Conservation (phyloP, 1,140 invertebrate species). For the Drosophila kanapiae region DNA sequence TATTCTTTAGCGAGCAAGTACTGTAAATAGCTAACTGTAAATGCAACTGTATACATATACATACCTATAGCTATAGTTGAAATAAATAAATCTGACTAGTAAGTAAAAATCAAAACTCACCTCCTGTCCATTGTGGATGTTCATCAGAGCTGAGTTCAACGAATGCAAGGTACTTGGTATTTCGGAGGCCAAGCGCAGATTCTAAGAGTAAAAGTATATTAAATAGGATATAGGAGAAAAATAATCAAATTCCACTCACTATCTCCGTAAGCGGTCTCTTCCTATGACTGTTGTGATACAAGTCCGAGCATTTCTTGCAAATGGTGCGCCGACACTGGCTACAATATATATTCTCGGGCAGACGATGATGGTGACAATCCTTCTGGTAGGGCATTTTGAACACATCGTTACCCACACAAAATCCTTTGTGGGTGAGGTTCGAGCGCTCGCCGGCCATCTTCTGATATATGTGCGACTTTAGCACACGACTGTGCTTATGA, state of each 20-base stretch:
- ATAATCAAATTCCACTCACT: slow-evolving; percentile 22
- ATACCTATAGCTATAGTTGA: slow-evolving; percentile 64
- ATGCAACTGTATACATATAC: slow-evolving; percentile 55
- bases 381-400: slow-evolving; percentile 32
- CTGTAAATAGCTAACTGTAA: slow-evolving; percentile 77
- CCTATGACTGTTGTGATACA: slow-evolving; percentile 17
- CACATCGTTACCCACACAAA: slow-evolving; percentile 32
- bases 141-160: slow-evolving; percentile 27
- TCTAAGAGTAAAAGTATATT: slow-evolving; percentile 21
- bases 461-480: slow-evolving; percentile 55
- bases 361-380: slow-evolving; percentile 35
- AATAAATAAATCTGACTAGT: slow-evolving; percentile 68
- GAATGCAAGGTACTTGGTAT: slow-evolving; percentile 31
- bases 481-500: slow-evolving; percentile 63
- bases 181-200: slow-evolving; percentile 23
- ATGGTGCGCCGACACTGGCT: slow-evolving; percentile 1
- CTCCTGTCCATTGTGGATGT: slow-evolving; percentile 41
- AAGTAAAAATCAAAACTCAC: slow-evolving; percentile 53
- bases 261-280: slow-evolving; percentile 3
- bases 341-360: slow-evolving; percentile 40
- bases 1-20: slow-evolving; percentile 77
- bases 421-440: not conserved
- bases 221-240: not conserved
- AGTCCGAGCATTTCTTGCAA: slow-evolving; percentile 21
- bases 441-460: not conserved